Evolutionary conservation across 2,888 invertebrate species (phyloP).

Genomic region (Pterobdella sp.): DNA sequence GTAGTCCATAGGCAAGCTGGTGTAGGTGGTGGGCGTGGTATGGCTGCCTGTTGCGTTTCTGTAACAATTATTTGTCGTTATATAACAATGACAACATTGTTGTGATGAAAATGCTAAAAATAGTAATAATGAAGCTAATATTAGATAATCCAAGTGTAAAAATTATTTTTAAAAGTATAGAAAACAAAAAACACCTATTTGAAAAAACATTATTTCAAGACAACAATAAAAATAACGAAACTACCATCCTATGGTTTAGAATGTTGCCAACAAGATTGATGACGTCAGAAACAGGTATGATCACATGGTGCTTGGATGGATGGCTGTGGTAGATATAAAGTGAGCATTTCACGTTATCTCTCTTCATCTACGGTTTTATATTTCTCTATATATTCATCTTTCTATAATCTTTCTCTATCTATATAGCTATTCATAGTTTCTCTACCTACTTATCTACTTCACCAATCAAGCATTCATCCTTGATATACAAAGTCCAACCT

Average conservation of each 20-base stretch:
- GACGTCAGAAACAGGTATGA: background rate
- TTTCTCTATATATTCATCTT: too few relatives aligned
- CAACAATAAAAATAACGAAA: background rate
- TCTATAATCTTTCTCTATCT: too few relatives aligned
- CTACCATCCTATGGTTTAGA: background rate
- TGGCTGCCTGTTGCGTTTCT: too few relatives aligned
- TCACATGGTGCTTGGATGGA: background rate
- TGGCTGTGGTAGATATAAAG: background rate
- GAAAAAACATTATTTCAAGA: background rate
- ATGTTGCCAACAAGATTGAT: background rate
- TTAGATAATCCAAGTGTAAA: background rate
- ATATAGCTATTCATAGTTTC: too few relatives aligned
- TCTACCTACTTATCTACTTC: too few relatives aligned
- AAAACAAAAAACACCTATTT: background rate
- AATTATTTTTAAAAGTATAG: background rate
- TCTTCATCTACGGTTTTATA: too few relatives aligned
- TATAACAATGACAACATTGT: too few relatives aligned
- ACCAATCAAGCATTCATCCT: too few relatives aligned
- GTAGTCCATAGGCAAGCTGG: background rate
- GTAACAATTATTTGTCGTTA: too few relatives aligned
- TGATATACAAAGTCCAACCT: too few relatives aligned
- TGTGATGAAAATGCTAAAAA: background rate
- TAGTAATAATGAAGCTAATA: background rate
- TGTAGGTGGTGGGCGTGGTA: conserved; percentile 4
- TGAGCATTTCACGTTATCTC: too few relatives aligned